These are phyloP conservation scores for Sprattus sprattus DNA, from an alignment of 2,113 vertebrate species.

Conservation along the genomic window DNA sequence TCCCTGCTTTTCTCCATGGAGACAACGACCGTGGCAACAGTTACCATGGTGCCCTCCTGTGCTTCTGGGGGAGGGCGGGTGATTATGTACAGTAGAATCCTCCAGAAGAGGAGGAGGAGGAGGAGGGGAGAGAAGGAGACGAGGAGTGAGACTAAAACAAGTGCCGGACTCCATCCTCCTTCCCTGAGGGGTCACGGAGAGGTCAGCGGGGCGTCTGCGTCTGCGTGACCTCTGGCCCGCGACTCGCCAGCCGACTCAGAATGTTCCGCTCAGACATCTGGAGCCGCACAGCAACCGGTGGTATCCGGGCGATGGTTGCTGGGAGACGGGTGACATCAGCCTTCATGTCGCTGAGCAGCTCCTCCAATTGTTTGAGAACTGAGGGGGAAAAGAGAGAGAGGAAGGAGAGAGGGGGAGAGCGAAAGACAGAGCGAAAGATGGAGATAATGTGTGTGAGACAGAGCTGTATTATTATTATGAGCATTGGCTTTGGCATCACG, in stretches of 20 bases:
- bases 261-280: constrained; percentile 99
- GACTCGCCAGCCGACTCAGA: constrained; percentile 92
- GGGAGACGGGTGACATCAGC: constrained; percentile 94
- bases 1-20: background rate
- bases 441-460: background rate
- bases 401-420: background rate
- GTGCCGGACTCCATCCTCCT: background rate
- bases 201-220: constrained; percentile 81
- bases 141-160: background rate
- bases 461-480: background rate
- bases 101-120: background rate
- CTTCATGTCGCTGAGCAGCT: constrained; percentile 97
- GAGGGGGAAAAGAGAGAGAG: constrained; percentile 47
- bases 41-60: constrained; percentile 4
- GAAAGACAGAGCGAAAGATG: background rate
- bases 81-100: constrained; percentile 6
- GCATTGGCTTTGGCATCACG: background rate
- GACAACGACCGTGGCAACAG: background rate
- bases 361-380: constrained; percentile 99
- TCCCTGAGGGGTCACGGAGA: background rate
- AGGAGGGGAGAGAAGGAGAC: background rate
- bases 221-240: constrained; percentile 82
- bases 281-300: constrained; percentile 90
- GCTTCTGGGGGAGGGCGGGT: background rate
- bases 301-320: constrained; percentile 94